Base-by-base conservation (phyloP, 2,113 vertebrate genomes). In the Motacilla tschutschensis region DNA sequence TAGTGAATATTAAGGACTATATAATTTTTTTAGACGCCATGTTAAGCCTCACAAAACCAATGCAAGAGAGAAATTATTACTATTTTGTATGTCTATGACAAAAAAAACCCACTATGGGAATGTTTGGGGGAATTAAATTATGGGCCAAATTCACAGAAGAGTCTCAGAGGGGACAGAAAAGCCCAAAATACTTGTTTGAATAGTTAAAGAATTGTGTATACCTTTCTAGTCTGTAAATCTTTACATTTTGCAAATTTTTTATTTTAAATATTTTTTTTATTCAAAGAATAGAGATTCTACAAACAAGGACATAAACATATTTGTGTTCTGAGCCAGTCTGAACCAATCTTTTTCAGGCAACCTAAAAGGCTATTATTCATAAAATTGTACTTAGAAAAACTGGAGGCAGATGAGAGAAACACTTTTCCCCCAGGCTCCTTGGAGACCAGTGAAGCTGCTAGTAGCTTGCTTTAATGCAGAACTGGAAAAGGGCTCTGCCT, bases 401-500 rank as follows among this genome's bases (percentile, higher is more conserved):
- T 77, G 60, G 64, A 93, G 82, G 82, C 59, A 73, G 67, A 85
- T 67, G 57, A 81, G 70, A 90, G 58, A 80, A 93, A 77, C 33
- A n/a, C 8, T 84, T 73, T 67, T 71, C 29, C n/a, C 17, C 12
- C 38, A 44, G 60, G 76, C 82, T 95, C 79, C 91, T 85, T 93
- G 87, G 87, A 94, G 87, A 90, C 85, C 36, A 74, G 48, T 67
- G 91, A 90, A 90, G 64, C 79, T 84, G 65, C 48, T 63, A 79
- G 76, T 47, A 90, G 33, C 40, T 94, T 85, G 41, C 46, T 93
- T 84, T 88, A 93, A 79, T 60, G 35, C 40, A 87, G 89, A 94
- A 64, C 76, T 71, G 48, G 67, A 74, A 76, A 76, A 85, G 11
- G 50, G 38, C 48, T 94, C 60, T 92, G 18, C 41, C 72, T 87